Evolutionary conservation across 2,888 invertebrate species (phyloP).

Genomic region (Drosophila phalerata): DNA sequence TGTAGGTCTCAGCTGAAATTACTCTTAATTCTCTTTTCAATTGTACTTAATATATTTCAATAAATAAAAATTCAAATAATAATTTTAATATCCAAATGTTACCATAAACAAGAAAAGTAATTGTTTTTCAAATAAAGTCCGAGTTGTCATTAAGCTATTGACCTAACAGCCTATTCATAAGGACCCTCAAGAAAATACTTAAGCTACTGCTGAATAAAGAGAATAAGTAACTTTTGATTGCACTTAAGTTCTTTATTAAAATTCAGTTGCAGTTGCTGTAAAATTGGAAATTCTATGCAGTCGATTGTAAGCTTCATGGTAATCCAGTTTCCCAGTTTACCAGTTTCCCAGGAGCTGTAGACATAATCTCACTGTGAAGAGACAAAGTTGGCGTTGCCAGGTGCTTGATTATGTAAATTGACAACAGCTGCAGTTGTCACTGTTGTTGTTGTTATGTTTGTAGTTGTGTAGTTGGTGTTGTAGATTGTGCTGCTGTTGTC

Average conservation of each 20-base stretch:
- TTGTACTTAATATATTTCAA: too few species aligned
- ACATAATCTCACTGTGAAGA: slow-evolving; percentile 37
- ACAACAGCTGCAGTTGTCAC: slow-evolving; percentile 48
- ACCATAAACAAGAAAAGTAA: not conserved
- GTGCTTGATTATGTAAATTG: slow-evolving; percentile 63
- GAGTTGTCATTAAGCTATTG: not conserved
- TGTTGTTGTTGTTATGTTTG: slow-evolving; percentile 23
- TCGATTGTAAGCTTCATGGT: slow-evolving; percentile 29
- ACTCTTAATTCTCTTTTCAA: too few species aligned
- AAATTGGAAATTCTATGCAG: slow-evolving; percentile 28
- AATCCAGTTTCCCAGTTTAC: slow-evolving; percentile 30
- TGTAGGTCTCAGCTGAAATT: too few species aligned
- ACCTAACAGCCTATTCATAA: not conserved
- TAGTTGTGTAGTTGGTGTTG: not conserved
- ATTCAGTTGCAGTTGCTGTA: slow-evolving; percentile 13
- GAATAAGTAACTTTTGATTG: slow-evolving; percentile 13
- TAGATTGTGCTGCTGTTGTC: slow-evolving; percentile 30
- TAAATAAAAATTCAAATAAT: too few species aligned
- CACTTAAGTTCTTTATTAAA: slow-evolving; percentile 15
- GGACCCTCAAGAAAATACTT: too few species aligned
- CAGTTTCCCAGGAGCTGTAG: not conserved
- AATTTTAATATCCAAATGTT: too few species aligned
- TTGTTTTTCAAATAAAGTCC: not conserved
- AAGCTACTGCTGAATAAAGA: not conserved
- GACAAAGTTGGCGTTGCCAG: slow-evolving; percentile 50